A percentile compares a stretch with the other conserved stretches of the same genome.
Evolutionary conservation across 2,797 vertebrate genomes (phyloP).

Genomic region (Petrocephalus schoutedeni): DNA sequence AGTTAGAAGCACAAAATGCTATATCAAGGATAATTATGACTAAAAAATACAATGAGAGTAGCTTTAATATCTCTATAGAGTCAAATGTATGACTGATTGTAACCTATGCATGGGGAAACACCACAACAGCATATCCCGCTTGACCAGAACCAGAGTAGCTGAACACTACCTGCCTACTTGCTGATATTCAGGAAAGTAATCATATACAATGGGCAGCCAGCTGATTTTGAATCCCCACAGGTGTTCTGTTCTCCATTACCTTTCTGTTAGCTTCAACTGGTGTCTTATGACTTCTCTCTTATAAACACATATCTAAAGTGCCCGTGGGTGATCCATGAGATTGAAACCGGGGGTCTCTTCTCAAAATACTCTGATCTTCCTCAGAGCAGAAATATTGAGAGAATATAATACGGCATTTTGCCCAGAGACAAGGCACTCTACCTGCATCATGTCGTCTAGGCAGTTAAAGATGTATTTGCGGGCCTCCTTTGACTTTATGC

Average conservation of each 20-base stretch:
- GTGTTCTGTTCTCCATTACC: no score
- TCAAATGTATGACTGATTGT: background rate
- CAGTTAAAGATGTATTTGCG: slow-evolving; percentile 98
- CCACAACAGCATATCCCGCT: background rate
- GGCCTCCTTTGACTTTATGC: slow-evolving; percentile 96
- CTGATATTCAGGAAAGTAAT: background rate
- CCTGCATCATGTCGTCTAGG: slow-evolving; percentile 98
- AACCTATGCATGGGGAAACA: background rate
- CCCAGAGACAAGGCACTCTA: slow-evolving; percentile 34
- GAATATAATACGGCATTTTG: no score
- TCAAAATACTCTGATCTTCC: background rate
- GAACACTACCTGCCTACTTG: background rate
- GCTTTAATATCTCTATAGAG: background rate
- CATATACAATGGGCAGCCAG: no score
- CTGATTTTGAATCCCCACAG: no score
- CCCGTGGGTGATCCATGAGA: no score
- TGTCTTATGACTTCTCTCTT: background rate
- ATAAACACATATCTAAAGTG: no score
- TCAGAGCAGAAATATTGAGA: background rate
- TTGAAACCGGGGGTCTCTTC: no score
- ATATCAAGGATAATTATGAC: background rate
- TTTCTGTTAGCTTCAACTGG: no score
- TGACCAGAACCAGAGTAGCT: background rate
- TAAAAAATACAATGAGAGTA: background rate
- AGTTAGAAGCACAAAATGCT: background rate